phyloP scores from a whole-genome alignment of 2,797 vertebrate species.

The Synaphobranchus kaupii region DNA sequence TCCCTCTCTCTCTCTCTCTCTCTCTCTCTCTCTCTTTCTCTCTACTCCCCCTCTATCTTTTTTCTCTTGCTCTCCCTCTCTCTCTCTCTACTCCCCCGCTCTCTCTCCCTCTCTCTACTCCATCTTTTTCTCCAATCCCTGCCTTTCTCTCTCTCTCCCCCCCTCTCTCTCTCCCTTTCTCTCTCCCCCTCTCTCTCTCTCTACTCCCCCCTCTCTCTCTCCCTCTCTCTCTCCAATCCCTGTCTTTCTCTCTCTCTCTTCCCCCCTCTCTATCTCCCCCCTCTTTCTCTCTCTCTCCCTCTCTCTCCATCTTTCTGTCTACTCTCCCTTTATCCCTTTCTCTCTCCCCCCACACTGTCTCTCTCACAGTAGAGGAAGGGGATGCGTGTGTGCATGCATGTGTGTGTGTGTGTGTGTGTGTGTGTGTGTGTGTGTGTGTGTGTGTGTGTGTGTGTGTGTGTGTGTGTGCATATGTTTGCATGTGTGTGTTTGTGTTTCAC shows the following conservation, averaged over 20 bases:
- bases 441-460: not conserved
- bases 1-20: not conserved
- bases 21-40: not conserved
- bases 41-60: constrained; percentile 28
- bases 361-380: constrained; percentile 32
- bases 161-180: too few species aligned
- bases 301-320: constrained; percentile 24
- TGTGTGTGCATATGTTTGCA: constrained; percentile 18
- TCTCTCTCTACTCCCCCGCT: too few species aligned
- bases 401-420: constrained; percentile 12
- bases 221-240: not conserved
- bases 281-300: constrained; percentile 43
- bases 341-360: not conserved
- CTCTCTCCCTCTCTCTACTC: too few species aligned
- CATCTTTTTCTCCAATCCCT: too few species aligned
- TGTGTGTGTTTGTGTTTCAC: constrained; percentile 1
- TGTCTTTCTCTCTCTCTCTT: constrained; percentile 50
- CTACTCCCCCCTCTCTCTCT: constrained; percentile 36
- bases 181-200: too few species aligned
- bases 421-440: constrained; percentile 17
- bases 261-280: constrained; percentile 48
- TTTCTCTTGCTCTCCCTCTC: too few species aligned
- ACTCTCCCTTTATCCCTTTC: constrained; percentile 33
- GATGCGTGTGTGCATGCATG: not conserved
- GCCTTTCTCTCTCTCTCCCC: constrained; percentile 25